phyloP scores from a whole-genome alignment of 2,797 vertebrate species.

The Neopelma chrysocephalum region DNA sequence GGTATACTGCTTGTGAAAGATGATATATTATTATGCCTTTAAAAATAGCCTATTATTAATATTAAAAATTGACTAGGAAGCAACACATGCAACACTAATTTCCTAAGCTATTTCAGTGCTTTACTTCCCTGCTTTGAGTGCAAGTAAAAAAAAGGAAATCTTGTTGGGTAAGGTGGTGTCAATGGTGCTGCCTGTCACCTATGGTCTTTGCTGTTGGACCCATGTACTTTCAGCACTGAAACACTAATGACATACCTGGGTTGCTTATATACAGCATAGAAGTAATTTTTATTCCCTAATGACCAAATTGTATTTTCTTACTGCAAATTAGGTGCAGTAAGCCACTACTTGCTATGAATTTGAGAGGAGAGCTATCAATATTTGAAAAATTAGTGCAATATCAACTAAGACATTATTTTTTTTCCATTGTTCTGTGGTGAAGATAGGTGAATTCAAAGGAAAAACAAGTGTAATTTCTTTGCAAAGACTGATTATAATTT shows the following conservation, averaged over 20 bases:
- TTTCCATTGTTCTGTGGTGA: background rate
- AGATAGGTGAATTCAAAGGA: background rate
- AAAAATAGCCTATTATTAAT: background rate
- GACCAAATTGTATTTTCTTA: background rate
- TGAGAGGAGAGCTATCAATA: background rate
- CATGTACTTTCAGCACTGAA: background rate
- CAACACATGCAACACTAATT: background rate
- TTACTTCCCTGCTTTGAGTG: background rate
- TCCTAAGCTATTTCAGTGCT: background rate
- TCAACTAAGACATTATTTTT: background rate
- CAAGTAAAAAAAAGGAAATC: background rate
- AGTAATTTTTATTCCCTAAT: background rate
- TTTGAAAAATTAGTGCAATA: background rate
- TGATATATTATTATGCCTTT: background rate
- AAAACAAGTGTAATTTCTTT: background rate
- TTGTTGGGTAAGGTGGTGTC: background rate
- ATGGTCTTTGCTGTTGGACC: background rate
- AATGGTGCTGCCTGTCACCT: background rate
- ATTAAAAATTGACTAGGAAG: background rate
- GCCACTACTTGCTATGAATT: background rate
- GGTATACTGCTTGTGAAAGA: background rate
- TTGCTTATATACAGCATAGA: background rate
- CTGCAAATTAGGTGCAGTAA: background rate
- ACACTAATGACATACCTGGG: background rate
- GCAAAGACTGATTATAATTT: background rate